phyloP scores from a whole-genome alignment of 2,113 vertebrate genomes.

The Poecile atricapillus region DNA sequence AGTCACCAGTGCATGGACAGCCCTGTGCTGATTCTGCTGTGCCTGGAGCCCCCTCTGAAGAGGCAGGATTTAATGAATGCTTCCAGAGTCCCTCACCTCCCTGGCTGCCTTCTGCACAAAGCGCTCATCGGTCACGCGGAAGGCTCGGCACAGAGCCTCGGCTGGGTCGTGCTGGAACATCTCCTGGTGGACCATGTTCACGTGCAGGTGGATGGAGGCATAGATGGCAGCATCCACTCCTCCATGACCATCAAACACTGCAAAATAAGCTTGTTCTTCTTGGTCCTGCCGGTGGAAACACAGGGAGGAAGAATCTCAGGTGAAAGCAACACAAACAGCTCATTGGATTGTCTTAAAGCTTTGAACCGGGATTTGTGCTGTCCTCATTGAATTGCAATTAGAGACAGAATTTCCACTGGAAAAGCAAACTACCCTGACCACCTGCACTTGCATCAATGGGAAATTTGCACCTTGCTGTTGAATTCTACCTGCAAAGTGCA shows the following conservation, averaged over 20 bases:
- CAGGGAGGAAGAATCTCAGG: neutral
- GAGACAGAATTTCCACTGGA: neutral
- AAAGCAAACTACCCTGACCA: neutral
- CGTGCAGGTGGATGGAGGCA: slow-evolving; percentile 93
- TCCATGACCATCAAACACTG: slow-evolving; percentile 94
- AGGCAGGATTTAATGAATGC: fast-evolving
- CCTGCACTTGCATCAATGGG: neutral
- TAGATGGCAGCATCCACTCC: slow-evolving; percentile 96
- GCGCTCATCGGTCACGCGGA: slow-evolving; percentile 89
- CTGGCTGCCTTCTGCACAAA: slow-evolving; percentile 93
- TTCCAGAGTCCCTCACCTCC: slow-evolving; percentile 77
- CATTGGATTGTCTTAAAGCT: neutral
- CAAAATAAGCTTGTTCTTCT: slow-evolving; percentile 97
- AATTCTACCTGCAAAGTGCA: neutral
- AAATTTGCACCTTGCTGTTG: neutral
- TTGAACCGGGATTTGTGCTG: neutral
- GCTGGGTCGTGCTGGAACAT: slow-evolving; percentile 85
- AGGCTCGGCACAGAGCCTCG: slow-evolving; percentile 89
- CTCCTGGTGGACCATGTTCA: slow-evolving; percentile 92
- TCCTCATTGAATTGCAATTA: neutral
- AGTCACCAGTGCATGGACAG: neutral
- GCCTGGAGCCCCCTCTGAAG: neutral
- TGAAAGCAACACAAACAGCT: neutral
- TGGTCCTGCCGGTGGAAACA: slow-evolving; percentile 81
- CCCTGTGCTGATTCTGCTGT: neutral